These are phyloP conservation scores for Chrysemys picta DNA, from an alignment of 2,113 vertebrate species.

Conservation along the genomic window DNA sequence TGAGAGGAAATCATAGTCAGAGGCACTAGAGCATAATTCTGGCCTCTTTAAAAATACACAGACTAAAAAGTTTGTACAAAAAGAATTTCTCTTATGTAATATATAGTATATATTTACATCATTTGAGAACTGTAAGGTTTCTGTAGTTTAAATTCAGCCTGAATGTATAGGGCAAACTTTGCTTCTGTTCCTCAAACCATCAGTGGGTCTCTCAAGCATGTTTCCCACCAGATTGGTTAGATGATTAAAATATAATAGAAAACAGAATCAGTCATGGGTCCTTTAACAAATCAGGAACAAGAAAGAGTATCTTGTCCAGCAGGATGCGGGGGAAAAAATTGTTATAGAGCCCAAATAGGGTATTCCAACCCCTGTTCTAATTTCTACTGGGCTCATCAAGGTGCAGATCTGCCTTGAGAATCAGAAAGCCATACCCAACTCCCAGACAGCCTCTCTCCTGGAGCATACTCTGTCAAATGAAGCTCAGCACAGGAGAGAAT, in stretches of 20 bases:
- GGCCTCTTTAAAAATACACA: neutral
- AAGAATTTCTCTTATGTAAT: neutral
- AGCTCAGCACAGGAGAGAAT: neutral
- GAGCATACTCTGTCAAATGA: neutral
- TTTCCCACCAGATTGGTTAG: neutral
- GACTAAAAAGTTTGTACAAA: neutral
- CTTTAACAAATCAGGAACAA: neutral
- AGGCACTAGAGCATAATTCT: neutral
- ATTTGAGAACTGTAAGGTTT: neutral
- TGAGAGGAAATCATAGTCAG: neutral
- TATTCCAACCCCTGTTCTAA: neutral
- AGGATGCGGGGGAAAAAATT: neutral
- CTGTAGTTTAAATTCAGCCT: neutral
- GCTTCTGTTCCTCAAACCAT: neutral
- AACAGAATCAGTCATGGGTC: neutral
- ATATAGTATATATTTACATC: neutral
- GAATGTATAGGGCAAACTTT: neutral
- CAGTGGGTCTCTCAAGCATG: neutral
- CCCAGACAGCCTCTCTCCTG: neutral
- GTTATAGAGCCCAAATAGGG: neutral
- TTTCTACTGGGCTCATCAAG: neutral
- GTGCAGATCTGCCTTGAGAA: neutral
- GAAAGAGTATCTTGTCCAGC: neutral
- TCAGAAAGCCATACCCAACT: neutral
- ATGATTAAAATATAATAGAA: neutral